Evolutionary conservation across 1,140 invertebrate genomes (phyloP).

Genomic region (Anoplophora glabripennis): DNA sequence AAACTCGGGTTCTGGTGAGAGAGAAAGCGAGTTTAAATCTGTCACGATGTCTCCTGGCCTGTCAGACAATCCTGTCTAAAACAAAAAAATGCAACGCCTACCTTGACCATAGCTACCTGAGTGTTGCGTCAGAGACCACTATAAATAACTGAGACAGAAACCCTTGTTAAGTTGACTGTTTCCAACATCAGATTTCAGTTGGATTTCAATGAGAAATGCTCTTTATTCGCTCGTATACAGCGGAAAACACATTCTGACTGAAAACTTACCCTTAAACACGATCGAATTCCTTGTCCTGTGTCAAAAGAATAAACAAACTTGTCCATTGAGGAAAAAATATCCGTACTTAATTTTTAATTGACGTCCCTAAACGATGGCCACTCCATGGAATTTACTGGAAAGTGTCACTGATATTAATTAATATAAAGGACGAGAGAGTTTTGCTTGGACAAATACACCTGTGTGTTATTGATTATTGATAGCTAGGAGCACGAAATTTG

Average conservation of each 20-base stretch:
- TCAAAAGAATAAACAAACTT: slow-evolving; percentile 22
- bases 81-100: slow-evolving; percentile 41
- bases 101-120: slow-evolving; percentile 45
- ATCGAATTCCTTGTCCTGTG: slow-evolving; percentile 13
- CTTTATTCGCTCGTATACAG: neutral
- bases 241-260: neutral
- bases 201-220: slow-evolving; percentile 9
- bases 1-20: slow-evolving; percentile 17
- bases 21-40: slow-evolving; percentile 32
- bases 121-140: slow-evolving; percentile 42
- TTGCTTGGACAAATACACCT: slow-evolving; percentile 6
- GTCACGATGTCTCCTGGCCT: slow-evolving; percentile 37
- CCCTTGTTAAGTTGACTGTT: slow-evolving; percentile 41
- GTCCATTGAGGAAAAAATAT: slow-evolving; percentile 17
- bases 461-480: slow-evolving; percentile 19
- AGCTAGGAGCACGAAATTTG: slow-evolving; percentile 2
- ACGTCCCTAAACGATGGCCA: slow-evolving; percentile 25
- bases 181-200: slow-evolving; percentile 43
- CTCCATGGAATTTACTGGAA: slow-evolving; percentile 24
- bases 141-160: slow-evolving; percentile 46
- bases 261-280: slow-evolving; percentile 14
- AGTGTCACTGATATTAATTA: slow-evolving; percentile 37
- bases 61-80: slow-evolving; percentile 37
- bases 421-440: slow-evolving; percentile 27
- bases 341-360: slow-evolving; percentile 36